These are phyloP conservation scores for Fissipunctia ypsillon DNA, from an alignment of 2,888 invertebrate species.

Conservation along the genomic window DNA sequence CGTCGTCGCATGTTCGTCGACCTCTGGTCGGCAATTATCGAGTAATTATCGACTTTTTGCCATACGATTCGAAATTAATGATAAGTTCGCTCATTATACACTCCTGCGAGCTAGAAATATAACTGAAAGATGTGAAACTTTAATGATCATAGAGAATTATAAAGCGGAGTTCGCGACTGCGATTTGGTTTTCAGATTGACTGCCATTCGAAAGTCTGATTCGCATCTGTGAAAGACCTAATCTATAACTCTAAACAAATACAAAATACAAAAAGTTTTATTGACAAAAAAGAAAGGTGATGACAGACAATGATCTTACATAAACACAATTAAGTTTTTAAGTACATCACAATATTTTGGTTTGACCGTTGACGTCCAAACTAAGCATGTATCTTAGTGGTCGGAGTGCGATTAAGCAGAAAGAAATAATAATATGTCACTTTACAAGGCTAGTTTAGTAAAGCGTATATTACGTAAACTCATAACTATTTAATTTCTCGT, in stretches of 20 bases:
- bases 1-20: constrained; percentile 25
- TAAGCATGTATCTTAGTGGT: neutral
- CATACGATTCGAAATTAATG: constrained; percentile 37
- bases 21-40: constrained; percentile 34
- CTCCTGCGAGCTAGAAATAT: constrained; percentile 40
- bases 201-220: neutral
- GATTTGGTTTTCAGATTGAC: neutral
- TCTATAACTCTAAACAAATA: neutral
- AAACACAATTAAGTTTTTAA: neutral
- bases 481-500: neutral
- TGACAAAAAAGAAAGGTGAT: neutral
- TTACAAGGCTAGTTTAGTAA: neutral
- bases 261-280: neutral
- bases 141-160: neutral
- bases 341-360: neutral
- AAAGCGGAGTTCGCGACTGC: neutral
- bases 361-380: neutral
- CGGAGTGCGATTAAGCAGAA: neutral
- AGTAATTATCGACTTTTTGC: constrained; percentile 36
- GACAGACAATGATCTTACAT: neutral
- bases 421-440: neutral
- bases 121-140: constrained; percentile 20
- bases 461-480: neutral
- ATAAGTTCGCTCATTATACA: constrained; percentile 43
- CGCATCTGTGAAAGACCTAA: neutral